Percentiles rank a stretch among this genome's conserved stretches.
phyloP scores from a whole-genome alignment of 2,113 vertebrate genomes.

The Empidonax alnorum region DNA sequence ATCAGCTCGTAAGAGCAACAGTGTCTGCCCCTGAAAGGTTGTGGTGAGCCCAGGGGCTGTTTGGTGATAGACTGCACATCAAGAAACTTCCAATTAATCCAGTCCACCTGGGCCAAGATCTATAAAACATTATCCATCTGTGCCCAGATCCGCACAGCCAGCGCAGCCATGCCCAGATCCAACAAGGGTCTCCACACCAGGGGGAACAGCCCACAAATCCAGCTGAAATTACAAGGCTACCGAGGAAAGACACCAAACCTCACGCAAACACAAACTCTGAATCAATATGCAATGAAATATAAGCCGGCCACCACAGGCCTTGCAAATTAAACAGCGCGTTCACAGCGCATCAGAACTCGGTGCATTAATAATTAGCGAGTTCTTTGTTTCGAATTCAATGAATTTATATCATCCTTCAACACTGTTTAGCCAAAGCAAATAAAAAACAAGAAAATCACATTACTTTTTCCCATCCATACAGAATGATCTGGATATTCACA shows the following conservation, averaged over 20 bases:
- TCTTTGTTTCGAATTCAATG: constrained; percentile 71
- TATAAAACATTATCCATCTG: neutral
- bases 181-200: accelerated
- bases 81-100: neutral
- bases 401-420: constrained; percentile 75
- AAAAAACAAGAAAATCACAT: constrained; percentile 76
- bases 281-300: neutral
- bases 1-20: neutral
- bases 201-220: neutral
- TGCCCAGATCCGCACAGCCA: neutral
- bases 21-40: neutral
- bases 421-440: constrained; percentile 77
- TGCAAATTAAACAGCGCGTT: constrained; percentile 50
- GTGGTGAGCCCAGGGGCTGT: neutral
- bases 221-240: neutral
- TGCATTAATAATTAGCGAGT: constrained; percentile 72
- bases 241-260: neutral
- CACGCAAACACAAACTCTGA: neutral
- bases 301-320: constrained; percentile 53
- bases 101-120: neutral
- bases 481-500: constrained; percentile 77
- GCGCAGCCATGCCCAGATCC: accelerated
- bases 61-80: neutral
- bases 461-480: constrained; percentile 71
- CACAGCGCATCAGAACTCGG: constrained; percentile 3